Conservation (phyloP, 2,888 invertebrate species). For the Chirona hameri region DNA sequence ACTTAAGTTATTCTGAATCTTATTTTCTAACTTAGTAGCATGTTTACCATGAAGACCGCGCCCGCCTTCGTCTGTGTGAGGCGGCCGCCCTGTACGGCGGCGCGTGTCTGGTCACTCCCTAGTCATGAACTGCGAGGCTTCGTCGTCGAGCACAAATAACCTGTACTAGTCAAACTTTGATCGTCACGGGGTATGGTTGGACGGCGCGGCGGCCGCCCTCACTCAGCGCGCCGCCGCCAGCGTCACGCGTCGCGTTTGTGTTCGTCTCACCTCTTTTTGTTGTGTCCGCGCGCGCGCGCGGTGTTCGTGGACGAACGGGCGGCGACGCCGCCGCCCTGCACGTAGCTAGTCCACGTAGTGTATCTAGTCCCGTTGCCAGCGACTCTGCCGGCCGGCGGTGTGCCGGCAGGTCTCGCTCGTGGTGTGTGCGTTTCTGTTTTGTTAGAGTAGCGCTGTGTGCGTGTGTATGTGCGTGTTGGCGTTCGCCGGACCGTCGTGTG, state of each 20-base stretch:
- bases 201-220: neutral
- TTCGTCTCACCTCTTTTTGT: neutral
- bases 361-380: neutral
- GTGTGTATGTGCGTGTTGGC: neutral
- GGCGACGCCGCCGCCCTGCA: neutral
- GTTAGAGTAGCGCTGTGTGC: neutral
- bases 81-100: neutral
- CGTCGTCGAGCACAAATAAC: neutral
- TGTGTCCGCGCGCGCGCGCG: neutral
- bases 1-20: neutral
- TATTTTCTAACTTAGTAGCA: neutral
- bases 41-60: neutral
- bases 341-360: neutral
- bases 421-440: neutral
- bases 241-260: neutral
- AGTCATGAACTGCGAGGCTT: neutral
- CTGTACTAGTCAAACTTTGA: constrained; percentile 7
- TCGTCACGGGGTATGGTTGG: neutral
- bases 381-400: neutral
- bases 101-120: neutral
- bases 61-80: neutral
- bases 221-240: neutral
- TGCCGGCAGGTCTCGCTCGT: neutral
- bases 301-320: neutral
- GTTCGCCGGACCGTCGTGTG: neutral